Evolutionary conservation across 2,888 invertebrate species (phyloP), one percentile per base, ranked within the genome.

Genomic region (Drosophila yooni): DNA sequence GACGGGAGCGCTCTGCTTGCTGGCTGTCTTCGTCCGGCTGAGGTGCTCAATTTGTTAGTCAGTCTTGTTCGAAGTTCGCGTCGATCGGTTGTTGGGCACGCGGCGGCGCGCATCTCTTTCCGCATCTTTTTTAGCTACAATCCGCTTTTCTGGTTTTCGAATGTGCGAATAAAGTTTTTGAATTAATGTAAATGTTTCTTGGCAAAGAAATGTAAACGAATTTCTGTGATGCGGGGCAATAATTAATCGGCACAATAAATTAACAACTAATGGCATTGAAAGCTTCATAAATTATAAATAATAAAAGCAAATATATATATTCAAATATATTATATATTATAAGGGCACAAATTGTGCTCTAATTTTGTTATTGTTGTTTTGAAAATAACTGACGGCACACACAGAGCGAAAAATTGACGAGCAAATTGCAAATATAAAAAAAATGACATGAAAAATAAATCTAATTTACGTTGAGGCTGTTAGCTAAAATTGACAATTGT

Each of bases 41-140:
- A 62, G 54, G 56, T 76, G 46, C 31, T 53, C 36, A 15, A 18
- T 59, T 27, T 25, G 29, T 18, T 61, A 58, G 57, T 85, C 76
- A 86, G 85, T 89, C 89, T 89, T 86, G 85, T 86, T 89, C 85
- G 88, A 87, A 87, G 82, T 87, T 84, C 76, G 85, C 89, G 89
- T 89, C 89, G 85, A 82, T 79, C 89, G 85, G 87, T 88, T 85
- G 87, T 82, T 78, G 60, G 79, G 74, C 72, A 84, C 68, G 89
- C 85, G 89, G 88, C 79, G 82, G 80, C 70, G 82, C 82, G 82
- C 72, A 70, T 73, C 63, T 68, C 52, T 53, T 31, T 25, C 11
- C n/a, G 50, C n/a, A 68, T 36, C 29, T 46, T 54, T 56, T 51
- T 65, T 58, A 65, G 52, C 53, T 56, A 13, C 57, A 33, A 51